These are phyloP conservation scores for Malurus splendens DNA, from an alignment of 2,797 vertebrate genomes.

Conservation along the genomic window DNA sequence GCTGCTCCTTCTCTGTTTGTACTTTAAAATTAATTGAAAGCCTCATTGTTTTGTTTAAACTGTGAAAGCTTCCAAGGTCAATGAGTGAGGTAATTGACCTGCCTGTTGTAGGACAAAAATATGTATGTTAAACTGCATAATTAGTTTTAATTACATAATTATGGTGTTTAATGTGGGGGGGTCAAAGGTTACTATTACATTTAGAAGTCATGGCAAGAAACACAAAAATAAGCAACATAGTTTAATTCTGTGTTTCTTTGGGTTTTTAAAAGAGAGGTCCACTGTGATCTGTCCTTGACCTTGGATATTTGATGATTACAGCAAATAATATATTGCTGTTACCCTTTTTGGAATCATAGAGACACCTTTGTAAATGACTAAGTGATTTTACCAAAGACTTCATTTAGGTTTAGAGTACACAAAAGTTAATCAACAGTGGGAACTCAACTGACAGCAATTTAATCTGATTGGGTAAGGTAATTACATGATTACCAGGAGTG, in stretches of 20 bases:
- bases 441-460: slow-evolving; percentile 74
- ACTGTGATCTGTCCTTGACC: slow-evolving; percentile 78
- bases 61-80: slow-evolving; percentile 85
- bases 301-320: slow-evolving; percentile 73
- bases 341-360: slow-evolving; percentile 64
- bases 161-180: slow-evolving; percentile 84
- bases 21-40: slow-evolving; percentile 78
- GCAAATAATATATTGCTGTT: slow-evolving; percentile 57
- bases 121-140: slow-evolving; percentile 90
- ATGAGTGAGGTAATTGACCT: slow-evolving; percentile 85
- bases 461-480: slow-evolving; percentile 82
- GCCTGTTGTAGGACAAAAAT: slow-evolving; percentile 76
- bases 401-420: slow-evolving; percentile 71
- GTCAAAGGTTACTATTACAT: slow-evolving; percentile 88
- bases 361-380: slow-evolving; percentile 76
- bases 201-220: slow-evolving; percentile 77
- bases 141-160: slow-evolving; percentile 97
- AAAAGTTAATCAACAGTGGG: slow-evolving; percentile 70
- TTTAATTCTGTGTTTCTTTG: slow-evolving; percentile 64
- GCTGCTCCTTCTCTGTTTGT: slow-evolving; percentile 33
- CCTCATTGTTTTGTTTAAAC: slow-evolving; percentile 83
- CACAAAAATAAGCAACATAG: slow-evolving; percentile 68
- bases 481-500: slow-evolving; percentile 86
- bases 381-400: slow-evolving; percentile 78
- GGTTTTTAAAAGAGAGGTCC: slow-evolving; percentile 56